A percentile compares a stretch with the other conserved stretches of the same genome.
Evolutionary conservation across 2,888 invertebrate species (phyloP).

Genomic region (Biston stratarius): DNA sequence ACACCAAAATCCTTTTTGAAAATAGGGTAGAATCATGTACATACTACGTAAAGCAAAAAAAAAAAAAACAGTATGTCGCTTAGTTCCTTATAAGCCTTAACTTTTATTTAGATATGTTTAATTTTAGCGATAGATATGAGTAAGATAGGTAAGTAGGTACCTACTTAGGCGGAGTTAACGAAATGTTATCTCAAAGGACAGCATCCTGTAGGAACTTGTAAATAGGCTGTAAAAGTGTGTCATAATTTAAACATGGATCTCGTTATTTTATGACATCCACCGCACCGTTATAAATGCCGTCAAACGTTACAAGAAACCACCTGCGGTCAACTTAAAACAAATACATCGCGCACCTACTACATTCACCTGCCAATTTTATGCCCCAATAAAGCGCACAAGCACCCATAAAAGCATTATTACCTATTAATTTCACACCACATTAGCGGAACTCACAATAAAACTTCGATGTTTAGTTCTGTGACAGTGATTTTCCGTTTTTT

Average conservation of each 20-base stretch:
- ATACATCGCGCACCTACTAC: constrained; percentile 62
- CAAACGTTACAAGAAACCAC: constrained; percentile 61
- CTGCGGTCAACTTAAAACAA: constrained; percentile 80
- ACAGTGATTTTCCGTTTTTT: constrained; percentile 78
- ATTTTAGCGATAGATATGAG: no score
- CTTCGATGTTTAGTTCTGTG: constrained; percentile 79
- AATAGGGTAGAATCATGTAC: no score
- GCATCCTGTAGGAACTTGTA: constrained; percentile 31
- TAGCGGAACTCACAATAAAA: constrained; percentile 86
- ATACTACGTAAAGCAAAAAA: no score
- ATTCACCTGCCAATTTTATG: constrained; percentile 80
- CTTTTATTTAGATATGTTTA: no score
- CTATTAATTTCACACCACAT: constrained; percentile 87
- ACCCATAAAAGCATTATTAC: constrained; percentile 85
- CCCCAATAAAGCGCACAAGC: constrained; percentile 80
- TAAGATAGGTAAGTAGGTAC: no score
- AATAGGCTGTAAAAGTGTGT: constrained; percentile 36
- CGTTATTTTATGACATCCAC: constrained; percentile 42
- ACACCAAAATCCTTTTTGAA: no score
- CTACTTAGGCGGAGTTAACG: neutral
- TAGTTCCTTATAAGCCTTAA: no score
- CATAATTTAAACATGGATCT: constrained; percentile 38
- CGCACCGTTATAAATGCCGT: constrained; percentile 56
- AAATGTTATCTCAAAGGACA: neutral
- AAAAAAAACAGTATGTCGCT: no score